Conservation (phyloP, 2,888 invertebrate species). For the Dolomedes plantarius region DNA sequence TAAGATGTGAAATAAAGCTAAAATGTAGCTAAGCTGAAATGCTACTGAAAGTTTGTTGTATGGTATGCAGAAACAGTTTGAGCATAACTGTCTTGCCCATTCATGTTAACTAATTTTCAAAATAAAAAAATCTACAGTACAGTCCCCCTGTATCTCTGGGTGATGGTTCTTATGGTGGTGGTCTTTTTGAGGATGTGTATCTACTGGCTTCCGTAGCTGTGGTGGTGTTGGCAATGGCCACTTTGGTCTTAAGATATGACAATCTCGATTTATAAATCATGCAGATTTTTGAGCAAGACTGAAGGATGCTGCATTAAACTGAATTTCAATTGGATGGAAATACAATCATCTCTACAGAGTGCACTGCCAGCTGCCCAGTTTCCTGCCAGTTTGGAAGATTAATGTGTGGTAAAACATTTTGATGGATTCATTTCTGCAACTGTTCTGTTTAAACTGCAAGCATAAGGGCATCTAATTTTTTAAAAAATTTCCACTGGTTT, state of each 20-base stretch:
- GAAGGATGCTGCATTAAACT: background rate
- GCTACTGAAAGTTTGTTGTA: no score
- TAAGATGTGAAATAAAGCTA: no score
- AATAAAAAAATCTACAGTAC: slow-evolving; percentile 35
- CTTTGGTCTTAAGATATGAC: slow-evolving; percentile 31
- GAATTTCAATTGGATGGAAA: background rate
- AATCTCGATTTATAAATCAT: slow-evolving; percentile 39
- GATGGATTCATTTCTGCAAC: no score
- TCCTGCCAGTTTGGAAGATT: no score
- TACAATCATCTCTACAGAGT: background rate
- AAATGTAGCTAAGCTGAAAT: no score
- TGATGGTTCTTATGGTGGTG: slow-evolving; percentile 52
- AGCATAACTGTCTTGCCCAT: background rate
- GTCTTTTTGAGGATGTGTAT: slow-evolving; percentile 39
- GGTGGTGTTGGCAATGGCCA: slow-evolving; percentile 50
- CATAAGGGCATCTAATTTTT: no score
- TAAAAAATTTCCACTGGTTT: no score
- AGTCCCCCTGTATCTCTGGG: slow-evolving; percentile 12
- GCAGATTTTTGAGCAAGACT: slow-evolving; percentile 53
- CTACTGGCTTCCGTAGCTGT: slow-evolving; percentile 58
- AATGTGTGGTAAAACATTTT: no score
- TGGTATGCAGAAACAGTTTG: background rate
- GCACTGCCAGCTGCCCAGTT: background rate
- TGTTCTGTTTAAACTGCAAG: no score
- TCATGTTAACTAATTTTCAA: slow-evolving; percentile 25